Evolutionary conservation across 2,888 invertebrate species (phyloP), one percentile per base, ranked within the genome.

Genomic region (Reticulitermes lucifugus): DNA sequence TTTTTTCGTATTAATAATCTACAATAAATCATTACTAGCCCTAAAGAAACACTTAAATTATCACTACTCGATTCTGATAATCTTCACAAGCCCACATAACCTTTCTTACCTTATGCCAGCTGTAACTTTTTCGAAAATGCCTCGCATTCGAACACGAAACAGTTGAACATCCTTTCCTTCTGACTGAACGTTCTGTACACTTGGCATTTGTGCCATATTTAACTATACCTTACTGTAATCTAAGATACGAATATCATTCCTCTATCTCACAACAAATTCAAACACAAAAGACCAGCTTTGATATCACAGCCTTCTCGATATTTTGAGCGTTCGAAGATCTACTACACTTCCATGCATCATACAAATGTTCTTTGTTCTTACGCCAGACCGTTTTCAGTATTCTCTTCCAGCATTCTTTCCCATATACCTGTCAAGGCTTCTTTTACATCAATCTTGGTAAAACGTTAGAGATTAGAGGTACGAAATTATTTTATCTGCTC

Each of bases 121-220:
- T 29, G 18, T n/a, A 29, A 71, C 29, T 29, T 71, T 21, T 71
- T 71, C n/a, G 35, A 25, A 71, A 71, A 71, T 29, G 71, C 71
- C 71, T 71, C 71, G 25, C 71, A 71, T 29, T 71, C 71, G 71
- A 71, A 71, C 71, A 71, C 71, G 71, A 35, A 71, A 71, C 71
- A 71, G n/a, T 35, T 71, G 71, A 71, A 71, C 29, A 29, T 29
- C 9, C 29, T 29, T 71, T 29, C 71, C 71, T 71, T 71, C 71
- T 4, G 65, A 65, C 10, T n/a, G 7, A 65, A 18, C 65, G 25
- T 25, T 21, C 7, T 71, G 29, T 18, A n/a, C 2, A 35, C 71
- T 35, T 29, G 71, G 12, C 29, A 35, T 18, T 29, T 71, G 29
- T 35, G 71, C 71, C 71, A 71, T 71, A n/a, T 6, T 71, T 29